Base-by-base conservation (phyloP, 2,113 vertebrate genomes). In the Chascanopsetta lugubris region DNA sequence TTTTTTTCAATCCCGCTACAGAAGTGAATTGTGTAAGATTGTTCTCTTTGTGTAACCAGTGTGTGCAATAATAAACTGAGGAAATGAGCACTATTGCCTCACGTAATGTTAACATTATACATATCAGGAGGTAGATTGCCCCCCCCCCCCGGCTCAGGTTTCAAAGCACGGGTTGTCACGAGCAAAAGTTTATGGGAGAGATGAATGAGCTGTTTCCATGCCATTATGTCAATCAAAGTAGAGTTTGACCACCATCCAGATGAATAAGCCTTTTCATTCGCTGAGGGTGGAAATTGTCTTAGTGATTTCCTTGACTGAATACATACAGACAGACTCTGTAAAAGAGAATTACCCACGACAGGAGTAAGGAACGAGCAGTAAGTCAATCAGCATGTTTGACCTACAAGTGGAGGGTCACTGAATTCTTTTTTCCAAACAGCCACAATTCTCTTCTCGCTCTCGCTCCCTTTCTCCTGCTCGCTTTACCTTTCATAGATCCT, bases 31-130 rank as follows among this genome's bases (percentile, higher is more conserved):
- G 70, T 80, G 78, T 82, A 89, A 86, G 75, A 85, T 88, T 75
- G 83, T 47, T 85, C 30, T 76, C 83, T 89, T 85, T 82, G 84
- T 85, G 85, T 84, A 84, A 85, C 76, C 51, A 77, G 60, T 26
- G 71, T 78, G 80, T 86, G 84, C 57, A 90, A 89, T 82, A 89
- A 88, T 87, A 89, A 92, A 88, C 78, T 36, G 51, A 86, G 85
- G 85, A 89, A 88, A 89, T 88, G 79, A 83, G 72, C 12, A 25
- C 70, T 79, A 66, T 90, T 79, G 77, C 78, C 65, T 82, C 70
- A 84, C 76, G 72, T 80, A 69, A 86, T 87, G 75, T 79, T 82
- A 77, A 76, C 71, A 75, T 88, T 81, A 76, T 82, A 85, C 74
- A 64, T 74, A 72, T 82, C 63, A 65, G 81, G 75, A 80, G 68